These are phyloP conservation scores for Labeo calbasu DNA, from an alignment of 2,797 vertebrate species.

Conservation along the genomic window DNA sequence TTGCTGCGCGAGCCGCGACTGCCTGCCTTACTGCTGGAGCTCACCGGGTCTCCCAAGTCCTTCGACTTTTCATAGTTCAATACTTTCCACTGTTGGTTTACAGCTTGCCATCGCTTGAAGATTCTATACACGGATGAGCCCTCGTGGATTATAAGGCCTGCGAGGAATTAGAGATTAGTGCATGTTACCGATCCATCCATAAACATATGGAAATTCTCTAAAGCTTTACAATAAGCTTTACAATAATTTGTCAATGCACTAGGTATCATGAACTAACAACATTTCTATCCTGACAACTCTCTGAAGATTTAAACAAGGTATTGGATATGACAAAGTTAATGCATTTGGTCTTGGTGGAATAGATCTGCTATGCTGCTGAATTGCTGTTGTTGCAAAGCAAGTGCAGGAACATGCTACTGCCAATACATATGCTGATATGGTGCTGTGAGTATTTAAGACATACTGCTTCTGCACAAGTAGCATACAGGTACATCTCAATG, in stretches of 20 bases:
- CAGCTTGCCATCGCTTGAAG: conserved; percentile 94
- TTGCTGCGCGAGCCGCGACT: conserved; percentile 82
- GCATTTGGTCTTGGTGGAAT: too few species aligned
- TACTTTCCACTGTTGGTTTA: conserved; percentile 96
- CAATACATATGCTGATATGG: too few species aligned
- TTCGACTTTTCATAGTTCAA: conserved; percentile 94
- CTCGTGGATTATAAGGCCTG: conserved; percentile 93
- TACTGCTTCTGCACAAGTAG: too few species aligned
- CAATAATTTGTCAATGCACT: not conserved
- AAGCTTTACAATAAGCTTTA: not conserved
- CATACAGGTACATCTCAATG: too few species aligned
- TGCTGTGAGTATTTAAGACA: too few species aligned
- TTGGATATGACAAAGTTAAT: too few species aligned
- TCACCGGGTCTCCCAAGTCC: conserved; percentile 88
- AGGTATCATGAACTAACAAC: not conserved
- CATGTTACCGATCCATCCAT: conserved; percentile 4
- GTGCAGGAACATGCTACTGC: too few species aligned
- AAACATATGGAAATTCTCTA: not conserved
- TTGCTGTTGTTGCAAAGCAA: too few species aligned
- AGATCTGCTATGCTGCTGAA: too few species aligned
- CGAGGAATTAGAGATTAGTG: conserved; percentile 28
- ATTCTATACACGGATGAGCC: conserved; percentile 93
- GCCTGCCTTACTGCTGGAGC: conserved; percentile 82
- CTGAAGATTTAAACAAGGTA: too few species aligned
- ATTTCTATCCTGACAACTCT: not conserved